A percentile compares a stretch with the other conserved stretches of the same genome.
Conservation (phyloP, 1,140 invertebrate genomes). For the Hyles vespertilio region DNA sequence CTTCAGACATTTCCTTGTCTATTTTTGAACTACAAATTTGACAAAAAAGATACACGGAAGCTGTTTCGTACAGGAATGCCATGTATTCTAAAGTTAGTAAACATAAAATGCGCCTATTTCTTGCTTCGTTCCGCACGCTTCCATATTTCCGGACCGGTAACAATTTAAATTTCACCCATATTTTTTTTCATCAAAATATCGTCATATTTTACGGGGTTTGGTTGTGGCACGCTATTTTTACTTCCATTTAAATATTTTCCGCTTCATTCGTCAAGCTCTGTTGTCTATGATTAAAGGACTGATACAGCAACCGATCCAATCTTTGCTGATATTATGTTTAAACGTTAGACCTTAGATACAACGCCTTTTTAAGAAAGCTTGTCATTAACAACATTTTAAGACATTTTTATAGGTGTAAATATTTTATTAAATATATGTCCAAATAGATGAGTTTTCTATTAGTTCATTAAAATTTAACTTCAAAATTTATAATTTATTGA, state of each 20-base stretch:
- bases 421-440: too few relatives aligned
- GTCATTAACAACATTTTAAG: too few relatives aligned
- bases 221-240: slow-evolving; percentile 56
- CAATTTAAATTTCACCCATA: slow-evolving; percentile 59
- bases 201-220: slow-evolving; percentile 63
- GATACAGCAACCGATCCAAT: slow-evolving; percentile 8
- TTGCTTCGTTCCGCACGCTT: slow-evolving; percentile 46
- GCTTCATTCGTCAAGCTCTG: slow-evolving; percentile 68
- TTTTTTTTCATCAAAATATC: slow-evolving; percentile 48
- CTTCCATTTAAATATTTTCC: slow-evolving; percentile 75
- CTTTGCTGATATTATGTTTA: too few relatives aligned
- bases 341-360: too few relatives aligned
- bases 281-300: slow-evolving; percentile 60
- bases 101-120: slow-evolving; percentile 35
- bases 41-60: slow-evolving; percentile 9
- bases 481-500: too few relatives aligned
- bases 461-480: too few relatives aligned
- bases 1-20: too few relatives aligned
- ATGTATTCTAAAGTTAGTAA: slow-evolving; percentile 43
- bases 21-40: background rate
- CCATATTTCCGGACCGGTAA: slow-evolving; percentile 47
- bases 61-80: slow-evolving; percentile 22
- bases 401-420: too few relatives aligned
- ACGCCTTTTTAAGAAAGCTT: too few relatives aligned
- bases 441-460: too few relatives aligned